Base-by-base conservation (phyloP, 2,888 invertebrate species). In the Patella depressa region DNA sequence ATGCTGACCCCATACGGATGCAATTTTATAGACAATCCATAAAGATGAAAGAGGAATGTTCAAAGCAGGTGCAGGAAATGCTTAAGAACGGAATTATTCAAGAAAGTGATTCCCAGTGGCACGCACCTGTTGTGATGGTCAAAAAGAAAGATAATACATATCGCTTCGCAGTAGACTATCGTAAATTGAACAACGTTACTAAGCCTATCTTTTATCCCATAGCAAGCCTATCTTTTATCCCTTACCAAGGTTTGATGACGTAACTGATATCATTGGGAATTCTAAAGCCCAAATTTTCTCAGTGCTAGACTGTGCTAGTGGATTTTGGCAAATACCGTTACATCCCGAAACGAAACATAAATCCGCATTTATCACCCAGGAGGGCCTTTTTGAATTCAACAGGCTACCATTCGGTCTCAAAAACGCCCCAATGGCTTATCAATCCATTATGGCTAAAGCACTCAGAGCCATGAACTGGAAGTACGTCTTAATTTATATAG, bases 371-470 rank as follows among this genome's bases (percentile, higher is more conserved):
- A 78, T 82, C 2, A 78, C 79, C 2, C 82, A 82, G n/a, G 70
- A 81, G 65, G 81, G 81, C 12, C 71, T 75, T 3, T 84, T 77
- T 17, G 70, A 72, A 53, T 85, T 81, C 59, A 83, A 79, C 29
- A 54, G 74, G 7, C 71, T 84, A 73, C 81, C 83, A 1, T 85
- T 84, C 78, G 85, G 85, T 17, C 76, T 85, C 1, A 78, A 75
- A 71, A 82, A 84, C 76, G 79, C 81, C 5, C 79, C 82, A 11
- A 80, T 81, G 72, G 57, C 76, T 14, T 85, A 83, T 75, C 79
- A 82, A 73, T 72, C 75, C 1, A 54, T 82, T 3, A 83, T 83
- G 78, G 65, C 77, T 14, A 57, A 73, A 17, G 79, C 83, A 9
- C 72, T 85, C 17, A 29, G 79, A n/a, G 76, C 74, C 17, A 45